Base-by-base conservation (phyloP, 2,113 vertebrate species). In the Paraplagusia blochii region DNA sequence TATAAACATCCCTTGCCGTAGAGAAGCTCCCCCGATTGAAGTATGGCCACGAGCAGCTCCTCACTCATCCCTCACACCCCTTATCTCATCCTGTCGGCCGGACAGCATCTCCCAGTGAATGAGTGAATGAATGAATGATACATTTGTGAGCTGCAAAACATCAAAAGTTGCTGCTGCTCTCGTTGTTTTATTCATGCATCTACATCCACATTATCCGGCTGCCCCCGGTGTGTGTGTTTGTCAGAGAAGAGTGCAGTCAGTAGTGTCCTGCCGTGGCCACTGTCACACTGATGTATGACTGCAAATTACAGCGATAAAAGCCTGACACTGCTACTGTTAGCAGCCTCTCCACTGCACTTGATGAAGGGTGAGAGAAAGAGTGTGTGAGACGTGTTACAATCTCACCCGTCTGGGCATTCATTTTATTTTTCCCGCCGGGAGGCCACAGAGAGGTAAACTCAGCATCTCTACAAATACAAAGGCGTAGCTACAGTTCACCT, bases 161-260 rank as follows among this genome's bases (percentile, higher is more conserved):
- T 80, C 78, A 79, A 79, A n/a, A 86, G 75, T 72, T 57, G 48
- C 22, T 29, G 22, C 22, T 29, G 22, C 22, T 29, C 3, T 29
- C 44, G 62, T 70, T 79, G 75, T 81, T 86, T 86, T 81, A 88
- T 86, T 84, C 71, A 86, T 74, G 74, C 68, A 71, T 84, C 77
- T 78, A 69, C 68, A 71, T 84, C 77, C 76, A 69, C 73, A 76
- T 86, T 77, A 83, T 79, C 74, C 39, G 58, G 46, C 76, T 73
- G 76, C 81, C 83, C 82, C 83, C 79, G 80, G 77, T 64, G 36
- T 63, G 53, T 75, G 75, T 83, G 76, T 63, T 58, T 45, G 44
- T 29, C 22, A 29, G 38, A 40, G 38, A 40, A 54, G 52, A 76
- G 61, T 51, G 62, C 59, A 55, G 72, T 19, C 68, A 45, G 66